These are phyloP conservation scores for Himalopsyche japonica DNA, from an alignment of 2,888 invertebrate genomes.

Conservation along the genomic window DNA sequence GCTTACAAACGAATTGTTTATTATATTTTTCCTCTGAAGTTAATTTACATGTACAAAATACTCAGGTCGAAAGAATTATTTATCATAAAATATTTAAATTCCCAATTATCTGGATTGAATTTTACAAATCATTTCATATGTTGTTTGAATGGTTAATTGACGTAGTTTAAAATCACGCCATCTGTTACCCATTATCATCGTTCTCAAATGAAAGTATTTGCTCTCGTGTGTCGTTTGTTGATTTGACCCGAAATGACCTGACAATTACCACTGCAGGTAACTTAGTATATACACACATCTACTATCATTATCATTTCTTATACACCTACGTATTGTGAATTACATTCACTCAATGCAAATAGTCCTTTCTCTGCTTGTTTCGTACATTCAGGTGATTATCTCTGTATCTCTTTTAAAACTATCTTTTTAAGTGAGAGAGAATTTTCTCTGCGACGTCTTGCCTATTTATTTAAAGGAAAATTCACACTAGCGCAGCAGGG, in stretches of 20 bases:
- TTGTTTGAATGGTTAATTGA: not conserved
- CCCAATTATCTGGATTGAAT: too few relatives aligned
- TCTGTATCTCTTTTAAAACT: not conserved
- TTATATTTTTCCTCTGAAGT: too few relatives aligned
- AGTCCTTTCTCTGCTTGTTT: not conserved
- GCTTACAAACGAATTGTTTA: too few relatives aligned
- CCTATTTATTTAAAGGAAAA: too few relatives aligned
- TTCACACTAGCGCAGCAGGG: too few relatives aligned
- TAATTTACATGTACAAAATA: too few relatives aligned
- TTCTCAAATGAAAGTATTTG: not conserved
- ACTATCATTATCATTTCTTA: not conserved
- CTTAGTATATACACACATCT: not conserved
- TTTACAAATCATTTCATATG: too few relatives aligned
- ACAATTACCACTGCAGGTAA: not conserved
- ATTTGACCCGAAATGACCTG: not conserved
- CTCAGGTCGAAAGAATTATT: too few relatives aligned
- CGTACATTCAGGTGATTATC: not conserved
- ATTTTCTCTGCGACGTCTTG: not conserved
- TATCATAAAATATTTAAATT: too few relatives aligned
- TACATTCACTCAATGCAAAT: not conserved
- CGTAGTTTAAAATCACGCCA: not conserved
- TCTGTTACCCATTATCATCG: not conserved
- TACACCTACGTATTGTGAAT: not conserved
- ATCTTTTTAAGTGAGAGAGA: not conserved
- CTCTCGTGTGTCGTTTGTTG: not conserved